These are phyloP conservation scores for Catharus ustulatus DNA, from an alignment of 2,797 vertebrate genomes.

Conservation along the genomic window DNA sequence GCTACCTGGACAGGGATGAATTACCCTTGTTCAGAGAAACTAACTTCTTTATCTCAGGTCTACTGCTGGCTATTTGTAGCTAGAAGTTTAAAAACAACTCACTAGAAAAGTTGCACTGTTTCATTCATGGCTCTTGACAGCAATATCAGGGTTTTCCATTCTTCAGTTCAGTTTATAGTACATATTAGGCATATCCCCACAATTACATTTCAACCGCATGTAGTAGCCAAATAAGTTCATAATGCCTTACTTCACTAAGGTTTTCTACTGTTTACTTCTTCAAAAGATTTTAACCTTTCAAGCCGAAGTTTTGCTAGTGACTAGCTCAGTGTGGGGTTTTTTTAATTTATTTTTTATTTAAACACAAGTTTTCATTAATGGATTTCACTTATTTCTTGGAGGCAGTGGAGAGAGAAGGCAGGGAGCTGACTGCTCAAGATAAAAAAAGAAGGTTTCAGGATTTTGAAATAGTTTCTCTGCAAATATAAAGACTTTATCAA, in stretches of 20 bases:
- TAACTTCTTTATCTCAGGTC: neutral
- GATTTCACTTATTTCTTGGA: neutral
- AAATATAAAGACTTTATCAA: neutral
- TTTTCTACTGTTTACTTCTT: neutral
- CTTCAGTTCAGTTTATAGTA: neutral
- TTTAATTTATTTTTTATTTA: neutral
- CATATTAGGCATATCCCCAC: neutral
- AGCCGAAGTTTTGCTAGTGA: neutral
- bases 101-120: neutral
- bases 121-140: neutral
- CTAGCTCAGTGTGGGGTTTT: neutral
- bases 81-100: neutral
- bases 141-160: neutral
- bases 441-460: neutral
- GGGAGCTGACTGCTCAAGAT: neutral
- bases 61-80: neutral
- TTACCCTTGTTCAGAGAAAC: neutral
- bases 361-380: neutral
- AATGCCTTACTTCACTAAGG: neutral
- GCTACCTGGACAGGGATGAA: neutral
- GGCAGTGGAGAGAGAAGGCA: fast-evolving
- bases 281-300: neutral
- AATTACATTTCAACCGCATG: neutral
- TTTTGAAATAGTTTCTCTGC: neutral
- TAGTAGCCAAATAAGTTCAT: neutral